Percentiles rank a stretch among this genome's conserved stretches.
Conservation (phyloP, 2,797 vertebrate genomes). For the Neosalanx taihuensis region DNA sequence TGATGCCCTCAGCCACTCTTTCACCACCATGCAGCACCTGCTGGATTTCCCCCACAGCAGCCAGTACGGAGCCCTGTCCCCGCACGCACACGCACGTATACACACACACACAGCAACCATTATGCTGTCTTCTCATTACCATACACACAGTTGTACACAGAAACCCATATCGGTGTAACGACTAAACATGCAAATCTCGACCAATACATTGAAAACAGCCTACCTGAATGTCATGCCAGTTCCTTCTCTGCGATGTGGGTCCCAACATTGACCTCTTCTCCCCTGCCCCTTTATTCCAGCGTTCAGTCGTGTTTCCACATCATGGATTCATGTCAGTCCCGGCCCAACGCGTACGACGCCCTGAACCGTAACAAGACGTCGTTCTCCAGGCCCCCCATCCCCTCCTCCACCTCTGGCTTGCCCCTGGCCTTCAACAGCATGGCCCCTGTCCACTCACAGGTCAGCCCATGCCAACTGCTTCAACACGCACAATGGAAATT, state of each 20-base stretch:
- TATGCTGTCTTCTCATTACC: no score
- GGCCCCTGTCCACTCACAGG: conserved; percentile 86
- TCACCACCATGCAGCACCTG: conserved; percentile 98
- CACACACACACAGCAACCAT: neutral
- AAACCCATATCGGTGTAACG: neutral
- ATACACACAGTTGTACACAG: neutral
- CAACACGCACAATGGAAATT: no score
- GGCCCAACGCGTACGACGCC: conserved; percentile 79
- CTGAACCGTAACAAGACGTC: conserved; percentile 90
- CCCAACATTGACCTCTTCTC: no score
- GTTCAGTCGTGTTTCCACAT: conserved; percentile 98
- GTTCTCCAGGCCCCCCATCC: conserved; percentile 80
- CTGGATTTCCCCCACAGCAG: conserved; percentile 95
- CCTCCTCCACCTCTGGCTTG: conserved; percentile 75
- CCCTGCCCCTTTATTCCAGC: conserved; percentile 54
- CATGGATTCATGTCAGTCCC: conserved; percentile 92
- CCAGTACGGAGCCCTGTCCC: conserved; percentile 78
- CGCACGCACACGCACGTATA: neutral
- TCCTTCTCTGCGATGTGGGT: no score
- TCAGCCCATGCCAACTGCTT: no score
- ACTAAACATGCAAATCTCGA: no score
- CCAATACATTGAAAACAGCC: no score
- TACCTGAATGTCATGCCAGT: no score
- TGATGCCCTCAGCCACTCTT: conserved; percentile 88
- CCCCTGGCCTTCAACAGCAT: conserved; percentile 88